Conservation (phyloP, 2,113 vertebrate species). For the Cochlearius cochlearius region DNA sequence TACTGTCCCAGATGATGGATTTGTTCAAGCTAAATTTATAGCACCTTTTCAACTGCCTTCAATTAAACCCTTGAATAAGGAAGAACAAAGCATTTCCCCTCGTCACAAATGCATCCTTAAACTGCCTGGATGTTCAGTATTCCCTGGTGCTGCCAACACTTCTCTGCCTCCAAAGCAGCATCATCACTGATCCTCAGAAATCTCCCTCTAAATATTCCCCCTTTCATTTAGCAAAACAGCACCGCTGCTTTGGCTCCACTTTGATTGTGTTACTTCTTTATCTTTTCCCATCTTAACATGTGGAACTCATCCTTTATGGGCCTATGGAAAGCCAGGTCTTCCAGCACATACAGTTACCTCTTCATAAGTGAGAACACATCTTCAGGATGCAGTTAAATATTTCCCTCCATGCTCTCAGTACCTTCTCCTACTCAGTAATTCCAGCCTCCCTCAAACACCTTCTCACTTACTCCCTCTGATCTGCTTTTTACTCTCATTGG, state of each 20-base stretch:
- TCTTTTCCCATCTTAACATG: not conserved
- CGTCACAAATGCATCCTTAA: not conserved
- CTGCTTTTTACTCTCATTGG: not conserved
- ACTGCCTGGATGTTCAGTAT: not conserved
- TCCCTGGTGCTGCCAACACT: not conserved
- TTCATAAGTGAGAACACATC: not conserved
- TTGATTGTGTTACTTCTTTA: not conserved
- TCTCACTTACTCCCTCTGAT: not conserved
- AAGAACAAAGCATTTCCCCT: not conserved
- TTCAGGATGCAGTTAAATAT: not conserved
- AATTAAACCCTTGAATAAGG: conserved; percentile 22
- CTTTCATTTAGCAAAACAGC: not conserved
- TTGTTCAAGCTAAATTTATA: conserved; percentile 24
- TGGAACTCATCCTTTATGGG: not conserved
- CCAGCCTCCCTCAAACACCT: not conserved
- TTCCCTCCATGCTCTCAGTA: not conserved
- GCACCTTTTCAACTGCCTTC: not conserved
- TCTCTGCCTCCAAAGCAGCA: not conserved
- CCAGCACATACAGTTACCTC: not conserved
- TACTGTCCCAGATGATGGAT: conserved; percentile 10
- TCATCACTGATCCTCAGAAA: not conserved
- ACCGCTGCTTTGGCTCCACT: not conserved
- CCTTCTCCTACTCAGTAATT: not conserved
- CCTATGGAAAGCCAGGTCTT: not conserved
- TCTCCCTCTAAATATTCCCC: not conserved